Conservation (phyloP, 1,140 invertebrate species). For the Solenopsis invicta region DNA sequence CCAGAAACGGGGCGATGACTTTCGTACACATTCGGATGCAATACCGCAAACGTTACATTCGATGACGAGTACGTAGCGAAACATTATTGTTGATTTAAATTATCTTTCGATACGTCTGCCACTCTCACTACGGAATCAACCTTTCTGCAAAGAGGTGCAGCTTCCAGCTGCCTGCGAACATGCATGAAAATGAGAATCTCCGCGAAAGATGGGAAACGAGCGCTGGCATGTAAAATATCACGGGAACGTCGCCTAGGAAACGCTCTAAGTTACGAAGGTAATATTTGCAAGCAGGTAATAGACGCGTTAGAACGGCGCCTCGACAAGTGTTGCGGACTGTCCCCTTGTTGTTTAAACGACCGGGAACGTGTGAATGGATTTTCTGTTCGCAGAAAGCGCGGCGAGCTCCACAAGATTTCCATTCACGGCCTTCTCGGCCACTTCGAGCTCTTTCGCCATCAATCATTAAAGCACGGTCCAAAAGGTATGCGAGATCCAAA, state of each 20-base stretch:
- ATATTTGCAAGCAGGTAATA: slow-evolving; percentile 83
- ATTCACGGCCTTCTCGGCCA: slow-evolving; percentile 67
- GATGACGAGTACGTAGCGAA: slow-evolving; percentile 5
- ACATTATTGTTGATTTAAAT: slow-evolving; percentile 57
- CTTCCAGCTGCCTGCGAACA: neutral
- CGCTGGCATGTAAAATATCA: slow-evolving; percentile 53
- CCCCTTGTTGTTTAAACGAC: slow-evolving; percentile 73
- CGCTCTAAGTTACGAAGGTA: slow-evolving; percentile 76
- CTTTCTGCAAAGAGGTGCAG: neutral
- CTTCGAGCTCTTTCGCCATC: slow-evolving; percentile 61
- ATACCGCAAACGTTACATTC: neutral
- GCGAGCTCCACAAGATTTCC: slow-evolving; percentile 77
- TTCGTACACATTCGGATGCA: neutral
- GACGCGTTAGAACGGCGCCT: slow-evolving; percentile 81
- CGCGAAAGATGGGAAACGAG: slow-evolving; percentile 36
- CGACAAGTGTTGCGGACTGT: slow-evolving; percentile 79
- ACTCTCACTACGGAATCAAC: neutral
- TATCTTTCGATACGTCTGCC: neutral
- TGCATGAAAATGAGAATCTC: slow-evolving; percentile 38
- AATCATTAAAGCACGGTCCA: slow-evolving; percentile 57
- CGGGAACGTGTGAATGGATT: slow-evolving; percentile 79
- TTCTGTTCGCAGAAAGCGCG: slow-evolving; percentile 79
- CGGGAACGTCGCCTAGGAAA: slow-evolving; percentile 67
- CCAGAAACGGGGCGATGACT: slow-evolving; percentile 39
- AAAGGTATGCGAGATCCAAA: slow-evolving; percentile 24